phyloP scores from a whole-genome alignment of 2,888 invertebrate genomes.

The Ectobius pallidus region DNA sequence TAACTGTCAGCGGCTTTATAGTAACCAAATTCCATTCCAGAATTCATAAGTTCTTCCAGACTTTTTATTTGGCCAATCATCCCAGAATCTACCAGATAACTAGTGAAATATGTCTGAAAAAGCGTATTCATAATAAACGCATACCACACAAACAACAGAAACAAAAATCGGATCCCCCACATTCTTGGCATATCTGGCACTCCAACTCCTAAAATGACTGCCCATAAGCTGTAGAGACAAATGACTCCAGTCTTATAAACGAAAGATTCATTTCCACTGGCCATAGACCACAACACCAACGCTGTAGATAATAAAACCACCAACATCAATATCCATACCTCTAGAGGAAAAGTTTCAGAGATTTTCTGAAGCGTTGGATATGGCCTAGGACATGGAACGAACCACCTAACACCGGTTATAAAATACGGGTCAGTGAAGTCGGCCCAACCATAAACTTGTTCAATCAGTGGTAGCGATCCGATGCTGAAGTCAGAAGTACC shows the following conservation, averaged over 20 bases:
- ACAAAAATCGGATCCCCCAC: neutral
- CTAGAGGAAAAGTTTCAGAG: neutral
- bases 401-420: neutral
- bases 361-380: neutral
- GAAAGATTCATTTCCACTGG: too few species aligned
- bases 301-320: neutral
- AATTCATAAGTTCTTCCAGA: neutral
- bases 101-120: neutral
- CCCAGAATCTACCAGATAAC: neutral
- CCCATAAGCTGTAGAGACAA: neutral
- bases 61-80: neutral
- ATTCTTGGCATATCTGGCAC: neutral
- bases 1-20: neutral
- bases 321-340: neutral
- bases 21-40: neutral
- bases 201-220: neutral
- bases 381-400: neutral
- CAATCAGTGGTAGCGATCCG: too few species aligned
- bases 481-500: too few species aligned
- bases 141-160: neutral
- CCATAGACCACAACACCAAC: neutral
- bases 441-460: too few species aligned
- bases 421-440: neutral
- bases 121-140: neutral
- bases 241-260: neutral